These are phyloP conservation scores for Megastigmus dorsalis DNA, from an alignment of 2,888 invertebrate genomes.

Conservation along the genomic window DNA sequence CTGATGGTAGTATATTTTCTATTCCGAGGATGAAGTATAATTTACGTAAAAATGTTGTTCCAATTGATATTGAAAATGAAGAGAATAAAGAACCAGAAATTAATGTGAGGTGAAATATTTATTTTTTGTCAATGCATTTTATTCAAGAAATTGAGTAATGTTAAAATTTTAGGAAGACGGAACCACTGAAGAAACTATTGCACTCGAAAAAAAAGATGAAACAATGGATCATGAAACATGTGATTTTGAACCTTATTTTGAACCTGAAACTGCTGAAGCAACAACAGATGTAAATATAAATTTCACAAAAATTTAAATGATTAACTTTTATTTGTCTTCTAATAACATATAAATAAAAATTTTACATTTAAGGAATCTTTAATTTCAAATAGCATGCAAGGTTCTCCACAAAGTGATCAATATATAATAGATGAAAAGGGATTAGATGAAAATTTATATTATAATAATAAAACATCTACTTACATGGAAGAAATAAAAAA, in stretches of 20 bases:
- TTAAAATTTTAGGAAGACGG: too few species aligned
- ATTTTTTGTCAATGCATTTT: too few species aligned
- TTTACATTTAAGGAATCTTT: background rate
- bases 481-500: background rate
- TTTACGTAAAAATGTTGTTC: conserved; percentile 6
- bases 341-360: too few species aligned
- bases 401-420: conserved; percentile 3
- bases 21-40: conserved; percentile 14
- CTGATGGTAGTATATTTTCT: conserved; percentile 30
- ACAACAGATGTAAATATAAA: background rate
- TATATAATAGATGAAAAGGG: conserved; percentile 12
- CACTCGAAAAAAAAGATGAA: too few species aligned
- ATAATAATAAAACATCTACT: conserved; percentile 21
- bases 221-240: too few species aligned
- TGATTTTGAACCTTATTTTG: too few species aligned
- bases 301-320: background rate
- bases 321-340: background rate
- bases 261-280: background rate
- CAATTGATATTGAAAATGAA: background rate
- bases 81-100: background rate
- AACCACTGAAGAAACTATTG: too few species aligned
- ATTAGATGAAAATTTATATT: conserved; percentile 21
- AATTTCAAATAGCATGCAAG: background rate
- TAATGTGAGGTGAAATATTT: too few species aligned
- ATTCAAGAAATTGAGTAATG: too few species aligned